Evolutionary conservation across 2,888 invertebrate genomes (phyloP), one percentile per base, ranked within the genome.

Genomic region (Patella depressa): DNA sequence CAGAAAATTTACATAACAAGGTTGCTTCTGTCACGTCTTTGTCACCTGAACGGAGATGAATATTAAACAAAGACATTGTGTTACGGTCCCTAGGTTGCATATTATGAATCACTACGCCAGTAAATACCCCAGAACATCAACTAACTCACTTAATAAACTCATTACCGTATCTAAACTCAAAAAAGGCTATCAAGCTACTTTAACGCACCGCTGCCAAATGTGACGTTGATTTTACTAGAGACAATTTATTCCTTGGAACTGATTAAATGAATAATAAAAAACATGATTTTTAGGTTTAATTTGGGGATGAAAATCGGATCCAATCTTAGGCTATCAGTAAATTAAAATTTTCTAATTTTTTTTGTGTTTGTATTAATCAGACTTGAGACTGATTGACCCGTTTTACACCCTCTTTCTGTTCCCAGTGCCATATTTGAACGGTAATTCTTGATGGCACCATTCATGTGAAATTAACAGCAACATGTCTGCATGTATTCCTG

Each of bases 261-360:
- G 65, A 65, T 65, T 65, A 65, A 11, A 24, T 65, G 65, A 65
- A n/a, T 65, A 24, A 65, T 65, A 24, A 65, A 65, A 65, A 65
- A 65, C 24, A 65, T 65, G 65, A 65, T 65, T 65, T 65, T 65
- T 24, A 19, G 19, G 11, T 65, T 65, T 65, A 24, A 65, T 12
- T 65, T 19, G 24, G 19, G 65, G 65, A 65, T 65, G 24, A 24
- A 24, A 11, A 65, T 65, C 19, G 3, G 65, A 65, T 24, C 3
- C 19, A 65, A 65, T 65, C 65, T 24, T 24, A 65, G 19, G 65
- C 65, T 65, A 19, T n/a, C 19, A 65, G 19, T 65, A 65, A 65
- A 65, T 65, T 65, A 65, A 65, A 65, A 65, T 65, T 65, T 24
- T 24, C 24, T 24, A 14, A 24, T 65, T 19, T 65, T 19, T 65